These are phyloP conservation scores for Autographa gamma DNA, from an alignment of 2,888 invertebrate species.

Conservation along the genomic window DNA sequence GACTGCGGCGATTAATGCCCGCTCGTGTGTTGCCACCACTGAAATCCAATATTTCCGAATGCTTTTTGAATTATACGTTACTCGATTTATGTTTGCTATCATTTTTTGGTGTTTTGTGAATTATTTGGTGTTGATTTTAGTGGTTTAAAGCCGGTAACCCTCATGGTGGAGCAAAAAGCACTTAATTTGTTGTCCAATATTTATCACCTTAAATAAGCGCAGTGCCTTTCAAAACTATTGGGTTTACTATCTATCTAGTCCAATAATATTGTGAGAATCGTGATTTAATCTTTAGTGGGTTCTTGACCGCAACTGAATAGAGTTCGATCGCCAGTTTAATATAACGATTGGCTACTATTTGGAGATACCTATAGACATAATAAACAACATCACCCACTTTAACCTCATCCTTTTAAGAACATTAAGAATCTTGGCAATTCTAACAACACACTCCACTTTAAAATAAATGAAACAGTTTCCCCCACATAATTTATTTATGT, in stretches of 20 bases:
- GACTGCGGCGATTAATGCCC: conserved; percentile 31
- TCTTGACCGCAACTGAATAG: neutral
- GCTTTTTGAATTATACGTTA: conserved; percentile 29
- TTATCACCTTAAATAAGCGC: too few relatives aligned
- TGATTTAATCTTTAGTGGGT: too few relatives aligned
- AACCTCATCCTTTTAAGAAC: too few relatives aligned
- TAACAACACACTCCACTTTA: neutral
- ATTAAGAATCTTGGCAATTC: neutral
- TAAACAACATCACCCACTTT: too few relatives aligned
- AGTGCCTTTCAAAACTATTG: too few relatives aligned
- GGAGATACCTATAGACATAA: neutral
- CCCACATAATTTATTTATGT: neutral
- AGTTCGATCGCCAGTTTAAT: neutral
- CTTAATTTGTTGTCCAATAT: too few relatives aligned
- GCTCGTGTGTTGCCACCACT: conserved; percentile 21
- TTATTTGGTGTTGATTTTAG: neutral
- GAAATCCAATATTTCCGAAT: conserved; percentile 26
- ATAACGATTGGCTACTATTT: neutral
- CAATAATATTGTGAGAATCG: too few relatives aligned
- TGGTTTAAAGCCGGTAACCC: neutral
- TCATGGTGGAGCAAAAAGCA: too few relatives aligned
- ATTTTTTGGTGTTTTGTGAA: neutral
- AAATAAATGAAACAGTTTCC: neutral
- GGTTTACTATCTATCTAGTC: too few relatives aligned
- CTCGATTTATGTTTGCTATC: neutral